These are phyloP conservation scores for Puntigrus tetrazona DNA, from an alignment of 2,113 vertebrate genomes.

Conservation along the genomic window DNA sequence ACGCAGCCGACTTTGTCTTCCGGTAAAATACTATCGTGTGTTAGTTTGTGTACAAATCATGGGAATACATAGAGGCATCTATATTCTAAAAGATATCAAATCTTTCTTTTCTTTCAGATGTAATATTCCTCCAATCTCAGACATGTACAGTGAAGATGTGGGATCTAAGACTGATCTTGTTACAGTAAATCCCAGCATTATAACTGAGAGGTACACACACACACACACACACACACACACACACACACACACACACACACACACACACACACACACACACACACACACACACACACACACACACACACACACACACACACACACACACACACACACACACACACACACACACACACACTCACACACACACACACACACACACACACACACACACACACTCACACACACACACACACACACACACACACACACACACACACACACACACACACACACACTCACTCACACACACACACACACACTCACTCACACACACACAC, in stretches of 20 bases:
- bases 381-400: neutral
- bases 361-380: neutral
- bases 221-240: neutral
- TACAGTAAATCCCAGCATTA: conserved; percentile 97
- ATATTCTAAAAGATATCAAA: neutral
- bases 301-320: neutral
- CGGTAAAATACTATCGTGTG: conserved; percentile 70
- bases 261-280: neutral
- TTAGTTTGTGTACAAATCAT: neutral
- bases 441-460: neutral
- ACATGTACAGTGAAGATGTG: conserved; percentile 88
- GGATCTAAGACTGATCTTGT: conserved; percentile 94
- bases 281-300: neutral
- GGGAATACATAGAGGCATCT: neutral
- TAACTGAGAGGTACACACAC: conserved; percentile 86
- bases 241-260: neutral
- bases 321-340: neutral
- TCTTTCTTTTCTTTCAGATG: conserved; percentile 76
- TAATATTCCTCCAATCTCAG: conserved; percentile 93
- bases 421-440: neutral
- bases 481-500: conserved; percentile 34
- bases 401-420: neutral
- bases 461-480: conserved; percentile 35
- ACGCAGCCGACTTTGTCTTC: conserved; percentile 93
- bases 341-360: neutral